phyloP scores from a whole-genome alignment of 2,888 invertebrate species.

The Crossocerus cetratus region DNA sequence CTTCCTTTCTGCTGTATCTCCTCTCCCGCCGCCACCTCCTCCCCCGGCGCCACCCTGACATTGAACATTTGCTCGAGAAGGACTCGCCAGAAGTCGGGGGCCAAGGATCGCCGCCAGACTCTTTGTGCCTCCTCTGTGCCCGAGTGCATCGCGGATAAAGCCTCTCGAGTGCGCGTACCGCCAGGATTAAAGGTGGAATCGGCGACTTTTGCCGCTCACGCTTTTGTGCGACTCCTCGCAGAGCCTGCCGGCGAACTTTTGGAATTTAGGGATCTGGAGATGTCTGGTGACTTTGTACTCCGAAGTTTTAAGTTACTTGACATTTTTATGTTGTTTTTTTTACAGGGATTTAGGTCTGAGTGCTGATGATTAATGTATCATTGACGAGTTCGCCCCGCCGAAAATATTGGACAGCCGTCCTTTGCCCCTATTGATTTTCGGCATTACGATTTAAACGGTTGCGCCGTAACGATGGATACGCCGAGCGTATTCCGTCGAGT shows the following conservation, averaged over 20 bases:
- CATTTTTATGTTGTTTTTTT: background rate
- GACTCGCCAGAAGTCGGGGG: background rate
- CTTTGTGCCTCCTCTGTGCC: background rate
- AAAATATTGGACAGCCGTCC: slow-evolving; percentile 1
- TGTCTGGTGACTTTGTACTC: too few species aligned
- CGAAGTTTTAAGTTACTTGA: too few species aligned
- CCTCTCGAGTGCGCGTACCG: background rate
- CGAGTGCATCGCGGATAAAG: background rate
- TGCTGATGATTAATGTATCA: background rate
- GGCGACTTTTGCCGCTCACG: background rate
- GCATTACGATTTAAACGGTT: slow-evolving; percentile 46
- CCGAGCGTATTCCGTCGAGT: slow-evolving; percentile 42
- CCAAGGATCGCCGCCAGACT: background rate
- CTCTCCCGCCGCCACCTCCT: background rate
- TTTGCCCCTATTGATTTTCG: slow-evolving; percentile 48
- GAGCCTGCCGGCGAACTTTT: background rate
- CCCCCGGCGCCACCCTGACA: background rate
- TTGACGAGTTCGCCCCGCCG: background rate
- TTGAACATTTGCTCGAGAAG: background rate
- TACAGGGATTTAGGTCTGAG: background rate
- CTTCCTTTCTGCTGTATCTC: background rate
- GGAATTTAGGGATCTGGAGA: background rate
- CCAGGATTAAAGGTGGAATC: slow-evolving; percentile 1
- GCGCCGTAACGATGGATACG: slow-evolving; percentile 55
- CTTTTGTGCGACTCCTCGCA: background rate